Percentiles rank a stretch among this genome's conserved stretches.
Evolutionary conservation across 2,888 invertebrate genomes (phyloP).

Genomic region (Ennomos erosarius): DNA sequence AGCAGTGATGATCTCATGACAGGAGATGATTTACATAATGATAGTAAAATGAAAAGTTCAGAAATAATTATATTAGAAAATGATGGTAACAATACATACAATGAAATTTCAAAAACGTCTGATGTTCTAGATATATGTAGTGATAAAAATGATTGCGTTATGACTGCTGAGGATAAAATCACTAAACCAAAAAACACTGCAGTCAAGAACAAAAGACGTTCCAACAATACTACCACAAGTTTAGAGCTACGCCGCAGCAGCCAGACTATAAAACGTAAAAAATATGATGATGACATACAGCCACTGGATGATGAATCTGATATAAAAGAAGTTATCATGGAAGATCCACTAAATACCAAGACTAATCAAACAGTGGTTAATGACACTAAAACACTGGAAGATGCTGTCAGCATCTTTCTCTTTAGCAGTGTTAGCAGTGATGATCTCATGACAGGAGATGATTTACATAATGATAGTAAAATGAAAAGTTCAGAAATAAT

Average conservation of each 20-base stretch:
- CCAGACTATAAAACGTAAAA: constrained; percentile 81
- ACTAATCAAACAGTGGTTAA: constrained; percentile 86
- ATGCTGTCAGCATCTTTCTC: constrained; percentile 77
- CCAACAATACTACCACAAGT: constrained; percentile 44
- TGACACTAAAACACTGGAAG: constrained; percentile 89
- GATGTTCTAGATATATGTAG: constrained; percentile 75
- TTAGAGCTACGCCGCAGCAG: constrained; percentile 64
- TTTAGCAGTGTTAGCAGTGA: too few species aligned
- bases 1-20: constrained; percentile 62
- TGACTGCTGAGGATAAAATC: constrained; percentile 54
- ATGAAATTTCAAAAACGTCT: constrained; percentile 56
- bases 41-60: constrained; percentile 49
- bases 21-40: constrained; percentile 58
- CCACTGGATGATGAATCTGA: constrained; percentile 86
- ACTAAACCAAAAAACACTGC: background rate
- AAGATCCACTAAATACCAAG: constrained; percentile 80
- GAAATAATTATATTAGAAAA: constrained; percentile 59
- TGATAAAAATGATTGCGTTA: constrained; percentile 58
- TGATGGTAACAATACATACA: constrained; percentile 53
- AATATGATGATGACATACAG: constrained; percentile 81
- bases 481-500: constrained; percentile 57
- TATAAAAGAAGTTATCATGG: constrained; percentile 86
- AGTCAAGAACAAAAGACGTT: constrained; percentile 24
- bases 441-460: constrained; percentile 56
- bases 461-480: constrained; percentile 51